A percentile compares a stretch with the other conserved stretches of the same genome.
Evolutionary conservation across 2,888 invertebrate genomes (phyloP).

Genomic region (Odontocerum albicorne): DNA sequence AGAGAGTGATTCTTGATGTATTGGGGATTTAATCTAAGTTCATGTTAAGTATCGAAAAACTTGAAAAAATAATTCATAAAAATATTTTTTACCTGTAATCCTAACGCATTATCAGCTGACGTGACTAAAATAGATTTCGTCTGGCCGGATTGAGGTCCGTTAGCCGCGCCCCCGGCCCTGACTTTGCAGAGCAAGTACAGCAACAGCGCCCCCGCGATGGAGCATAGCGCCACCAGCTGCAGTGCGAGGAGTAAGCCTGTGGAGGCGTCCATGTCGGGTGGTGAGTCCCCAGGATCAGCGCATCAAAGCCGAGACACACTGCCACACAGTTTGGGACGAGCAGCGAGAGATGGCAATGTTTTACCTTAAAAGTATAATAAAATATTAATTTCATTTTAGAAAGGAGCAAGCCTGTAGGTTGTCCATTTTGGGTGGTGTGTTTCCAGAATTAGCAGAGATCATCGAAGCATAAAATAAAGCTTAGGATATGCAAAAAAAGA

Average conservation of each 20-base stretch:
- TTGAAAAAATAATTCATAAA: neutral
- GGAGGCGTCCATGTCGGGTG: constrained; percentile 69
- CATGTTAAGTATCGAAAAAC: neutral
- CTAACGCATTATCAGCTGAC: constrained; percentile 77
- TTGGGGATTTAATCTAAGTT: neutral
- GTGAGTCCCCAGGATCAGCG: constrained; percentile 3
- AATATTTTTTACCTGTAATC: constrained; percentile 63
- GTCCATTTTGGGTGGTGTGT: too few relatives aligned
- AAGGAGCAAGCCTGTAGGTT: too few relatives aligned
- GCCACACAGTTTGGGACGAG: too few relatives aligned
- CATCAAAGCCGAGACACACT: too few relatives aligned
- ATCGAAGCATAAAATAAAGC: too few relatives aligned
- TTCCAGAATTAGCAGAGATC: too few relatives aligned
- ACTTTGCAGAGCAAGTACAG: constrained; percentile 78
- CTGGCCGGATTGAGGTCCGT: constrained; percentile 57
- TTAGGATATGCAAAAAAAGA: too few relatives aligned
- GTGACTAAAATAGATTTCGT: constrained; percentile 78
- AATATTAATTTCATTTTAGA: too few relatives aligned
- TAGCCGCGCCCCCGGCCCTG: constrained; percentile 58
- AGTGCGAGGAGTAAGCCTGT: constrained; percentile 79
- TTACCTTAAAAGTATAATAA: too few relatives aligned
- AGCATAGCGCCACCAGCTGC: constrained; percentile 78
- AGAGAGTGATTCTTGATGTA: neutral
- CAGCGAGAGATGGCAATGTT: too few relatives aligned
- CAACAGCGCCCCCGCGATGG: constrained; percentile 80